Evolutionary conservation across 2,797 vertebrate species (phyloP).

Genomic region (Oceanodroma leucorhoa): DNA sequence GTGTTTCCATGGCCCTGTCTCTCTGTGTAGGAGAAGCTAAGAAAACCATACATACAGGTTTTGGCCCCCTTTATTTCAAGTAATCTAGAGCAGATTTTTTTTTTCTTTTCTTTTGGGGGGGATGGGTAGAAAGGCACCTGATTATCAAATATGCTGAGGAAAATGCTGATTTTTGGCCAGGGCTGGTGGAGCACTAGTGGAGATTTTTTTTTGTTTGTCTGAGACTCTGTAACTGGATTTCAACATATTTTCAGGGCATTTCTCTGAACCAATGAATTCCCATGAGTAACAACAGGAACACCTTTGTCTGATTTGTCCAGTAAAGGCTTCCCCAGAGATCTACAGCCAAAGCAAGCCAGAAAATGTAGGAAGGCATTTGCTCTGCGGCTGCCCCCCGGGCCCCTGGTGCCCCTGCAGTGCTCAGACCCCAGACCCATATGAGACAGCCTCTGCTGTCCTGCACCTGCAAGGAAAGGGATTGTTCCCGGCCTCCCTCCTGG

Average conservation of each 20-base stretch:
- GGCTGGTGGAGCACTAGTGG: background rate
- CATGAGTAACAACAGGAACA: background rate
- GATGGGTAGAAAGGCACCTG: background rate
- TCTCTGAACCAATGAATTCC: background rate
- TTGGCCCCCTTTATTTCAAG: constrained; percentile 38
- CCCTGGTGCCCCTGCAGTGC: background rate
- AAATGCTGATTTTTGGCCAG: background rate
- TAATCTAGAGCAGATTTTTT: constrained; percentile 15
- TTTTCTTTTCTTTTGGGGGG: background rate
- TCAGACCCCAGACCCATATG: background rate
- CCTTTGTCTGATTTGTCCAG: background rate
- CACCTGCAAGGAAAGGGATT: background rate
- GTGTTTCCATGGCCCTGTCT: constrained; percentile 23
- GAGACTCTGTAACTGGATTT: background rate
- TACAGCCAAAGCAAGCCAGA: background rate
- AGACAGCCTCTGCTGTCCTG: background rate
- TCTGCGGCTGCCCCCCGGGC: fast-evolving
- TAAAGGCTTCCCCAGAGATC: background rate
- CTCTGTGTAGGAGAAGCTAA: constrained; percentile 10
- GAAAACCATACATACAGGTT: background rate
- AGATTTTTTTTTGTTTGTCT: background rate
- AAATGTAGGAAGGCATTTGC: background rate
- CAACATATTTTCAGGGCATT: background rate
- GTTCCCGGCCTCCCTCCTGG: background rate
- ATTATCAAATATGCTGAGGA: background rate